A percentile compares a stretch with the other conserved stretches of the same genome.
Conservation (phyloP, 2,797 vertebrate species). For the Falco cherrug region DNA sequence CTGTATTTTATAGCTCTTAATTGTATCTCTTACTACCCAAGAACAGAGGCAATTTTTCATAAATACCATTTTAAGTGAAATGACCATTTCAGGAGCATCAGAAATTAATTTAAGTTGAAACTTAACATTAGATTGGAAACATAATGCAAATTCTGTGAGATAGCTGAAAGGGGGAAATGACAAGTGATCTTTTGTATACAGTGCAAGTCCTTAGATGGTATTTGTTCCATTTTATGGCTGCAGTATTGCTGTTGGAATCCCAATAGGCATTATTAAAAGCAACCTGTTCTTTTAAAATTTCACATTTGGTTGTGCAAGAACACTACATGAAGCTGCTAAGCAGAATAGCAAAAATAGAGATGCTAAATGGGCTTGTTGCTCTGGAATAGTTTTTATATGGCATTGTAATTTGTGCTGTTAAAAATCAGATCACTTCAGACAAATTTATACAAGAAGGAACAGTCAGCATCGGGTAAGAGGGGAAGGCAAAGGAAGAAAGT, state of each 20-base stretch:
- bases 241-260: neutral
- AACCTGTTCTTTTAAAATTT: neutral
- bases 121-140: neutral
- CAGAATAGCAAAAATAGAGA: neutral
- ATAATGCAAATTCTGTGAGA: neutral
- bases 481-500: neutral
- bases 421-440: neutral
- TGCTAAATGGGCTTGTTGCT: neutral
- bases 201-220: neutral
- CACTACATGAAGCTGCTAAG: neutral
- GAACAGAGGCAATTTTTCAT: neutral
- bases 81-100: neutral
- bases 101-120: neutral
- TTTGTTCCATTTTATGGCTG: neutral
- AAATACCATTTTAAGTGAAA: neutral
- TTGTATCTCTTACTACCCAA: neutral
- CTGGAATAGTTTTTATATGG: neutral
- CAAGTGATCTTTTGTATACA: neutral
- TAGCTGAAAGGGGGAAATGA: neutral
- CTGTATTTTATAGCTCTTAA: neutral
- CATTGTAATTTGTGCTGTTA: neutral
- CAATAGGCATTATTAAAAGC: neutral
- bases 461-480: neutral
- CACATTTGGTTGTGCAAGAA: neutral
- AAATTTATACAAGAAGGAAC: neutral